A percentile compares a stretch with the other conserved stretches of the same genome.
Evolutionary conservation across 2,113 vertebrate species (phyloP).

Genomic region (Ellobius talpinus): DNA sequence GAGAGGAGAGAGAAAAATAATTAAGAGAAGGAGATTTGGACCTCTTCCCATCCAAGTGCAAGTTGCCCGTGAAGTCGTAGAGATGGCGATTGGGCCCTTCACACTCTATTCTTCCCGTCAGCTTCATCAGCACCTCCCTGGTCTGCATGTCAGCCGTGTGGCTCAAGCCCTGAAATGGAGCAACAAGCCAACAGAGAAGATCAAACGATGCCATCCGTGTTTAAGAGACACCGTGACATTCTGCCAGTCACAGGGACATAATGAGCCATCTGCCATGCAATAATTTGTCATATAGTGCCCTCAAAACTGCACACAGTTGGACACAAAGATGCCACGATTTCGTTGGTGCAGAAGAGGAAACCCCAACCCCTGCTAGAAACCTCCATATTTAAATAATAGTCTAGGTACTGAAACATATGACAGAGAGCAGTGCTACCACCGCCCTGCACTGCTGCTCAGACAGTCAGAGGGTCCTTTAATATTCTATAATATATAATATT

Average conservation of each 20-base stretch:
- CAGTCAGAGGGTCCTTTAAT: neutral
- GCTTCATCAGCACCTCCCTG: constrained; percentile 91
- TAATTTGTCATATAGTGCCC: neutral
- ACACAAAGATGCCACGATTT: neutral
- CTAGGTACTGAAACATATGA: neutral
- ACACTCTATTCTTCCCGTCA: constrained; percentile 95
- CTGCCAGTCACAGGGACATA: neutral
- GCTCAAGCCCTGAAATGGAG: constrained; percentile 90
- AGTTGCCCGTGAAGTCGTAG: constrained; percentile 96
- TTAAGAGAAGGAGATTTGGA: constrained; percentile 67
- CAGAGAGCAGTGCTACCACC: neutral
- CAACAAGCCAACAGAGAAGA: neutral
- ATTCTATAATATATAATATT: neutral
- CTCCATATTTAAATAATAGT: neutral
- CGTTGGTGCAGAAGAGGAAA: neutral
- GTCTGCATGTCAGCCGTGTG: constrained; percentile 92
- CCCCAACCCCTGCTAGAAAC: neutral
- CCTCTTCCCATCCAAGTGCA: constrained; percentile 94
- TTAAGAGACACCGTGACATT: neutral
- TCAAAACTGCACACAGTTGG: neutral
- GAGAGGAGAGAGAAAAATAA: neutral
- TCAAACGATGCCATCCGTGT: neutral
- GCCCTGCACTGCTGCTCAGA: neutral
- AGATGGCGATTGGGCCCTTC: constrained; percentile 98
- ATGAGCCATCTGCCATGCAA: neutral